phyloP scores from a whole-genome alignment of 2,797 vertebrate genomes.

The Leptodactylus fallax region DNA sequence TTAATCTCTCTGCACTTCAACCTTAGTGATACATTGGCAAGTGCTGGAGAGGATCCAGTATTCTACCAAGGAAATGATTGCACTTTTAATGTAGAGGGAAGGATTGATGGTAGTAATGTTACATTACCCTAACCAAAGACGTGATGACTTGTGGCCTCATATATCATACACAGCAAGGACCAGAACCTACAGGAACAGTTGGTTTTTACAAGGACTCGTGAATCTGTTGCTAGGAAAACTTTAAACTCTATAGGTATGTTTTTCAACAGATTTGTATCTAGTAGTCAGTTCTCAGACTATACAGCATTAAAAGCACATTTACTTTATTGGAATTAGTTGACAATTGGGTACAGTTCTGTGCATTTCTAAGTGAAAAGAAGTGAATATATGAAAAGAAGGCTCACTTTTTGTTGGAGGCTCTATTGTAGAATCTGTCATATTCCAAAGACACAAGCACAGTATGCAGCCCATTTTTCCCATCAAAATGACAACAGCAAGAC shows the following conservation, averaged over 20 bases:
- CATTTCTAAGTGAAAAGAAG: no score
- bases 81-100: constrained; percentile 27
- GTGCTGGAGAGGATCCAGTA: constrained; percentile 53
- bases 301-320: background rate
- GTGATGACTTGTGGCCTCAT: constrained; percentile 17
- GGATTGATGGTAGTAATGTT: constrained; percentile 22
- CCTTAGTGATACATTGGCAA: constrained; percentile 52
- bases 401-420: no score
- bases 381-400: no score
- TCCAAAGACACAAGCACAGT: no score
- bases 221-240: background rate
- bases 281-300: background rate
- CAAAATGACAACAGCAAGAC: no score
- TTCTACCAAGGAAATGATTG: constrained; percentile 45
- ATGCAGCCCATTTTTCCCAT: no score
- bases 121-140: constrained; percentile 28
- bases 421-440: no score
- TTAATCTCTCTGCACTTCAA: constrained; percentile 57
- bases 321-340: no score
- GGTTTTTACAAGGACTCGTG: constrained; percentile 1
- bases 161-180: constrained; percentile 7
- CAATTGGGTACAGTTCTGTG: no score
- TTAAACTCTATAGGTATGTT: background rate
- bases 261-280: background rate
- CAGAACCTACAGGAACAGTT: background rate